Percentiles rank a stretch among this genome's conserved stretches.
Conservation (phyloP, 2,113 vertebrate species). For the Corydoras sp. region DNA sequence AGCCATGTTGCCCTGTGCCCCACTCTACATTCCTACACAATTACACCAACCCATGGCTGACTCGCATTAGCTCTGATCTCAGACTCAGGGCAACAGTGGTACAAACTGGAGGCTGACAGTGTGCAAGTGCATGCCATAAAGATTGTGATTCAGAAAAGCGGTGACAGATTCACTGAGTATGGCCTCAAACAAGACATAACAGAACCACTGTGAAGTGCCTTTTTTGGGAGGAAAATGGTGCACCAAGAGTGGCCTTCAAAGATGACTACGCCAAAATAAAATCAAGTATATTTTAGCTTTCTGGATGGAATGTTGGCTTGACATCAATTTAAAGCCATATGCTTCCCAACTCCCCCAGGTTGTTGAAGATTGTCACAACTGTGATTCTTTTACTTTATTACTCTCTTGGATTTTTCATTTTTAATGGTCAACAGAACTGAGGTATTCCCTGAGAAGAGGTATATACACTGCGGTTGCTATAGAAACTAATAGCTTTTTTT, state of each 20-base stretch:
- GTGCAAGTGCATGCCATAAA: slow-evolving; percentile 11
- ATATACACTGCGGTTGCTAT: slow-evolving; percentile 10
- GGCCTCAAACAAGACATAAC: slow-evolving; percentile 25
- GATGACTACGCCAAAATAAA: not conserved
- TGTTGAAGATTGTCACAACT: slow-evolving; percentile 7
- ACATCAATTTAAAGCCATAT: slow-evolving; percentile 15
- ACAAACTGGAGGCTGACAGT: slow-evolving; percentile 8
- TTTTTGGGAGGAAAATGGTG: slow-evolving; percentile 3
- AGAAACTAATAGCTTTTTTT: slow-evolving; percentile 7
- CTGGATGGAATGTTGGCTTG: slow-evolving; percentile 7
- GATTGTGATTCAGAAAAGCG: slow-evolving; percentile 32
- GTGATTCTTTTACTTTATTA: not conserved
- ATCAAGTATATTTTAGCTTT: not conserved
- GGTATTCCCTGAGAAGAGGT: slow-evolving; percentile 4
- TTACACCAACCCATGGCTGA: slow-evolving; percentile 65
- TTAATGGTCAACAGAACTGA: slow-evolving; percentile 18
- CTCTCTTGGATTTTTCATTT: slow-evolving; percentile 24
- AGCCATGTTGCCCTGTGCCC: slow-evolving; percentile 48
- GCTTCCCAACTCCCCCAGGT: not conserved
- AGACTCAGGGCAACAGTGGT: slow-evolving; percentile 38
- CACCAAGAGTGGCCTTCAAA: not conserved
- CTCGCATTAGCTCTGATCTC: slow-evolving; percentile 66
- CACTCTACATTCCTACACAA: slow-evolving; percentile 65
- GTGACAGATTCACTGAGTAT: slow-evolving; percentile 41
- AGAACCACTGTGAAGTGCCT: slow-evolving; percentile 9